Evolutionary conservation across 2,113 vertebrate genomes (phyloP), one percentile per base, ranked within the genome.

Genomic region (Odocoileus virginianus): DNA sequence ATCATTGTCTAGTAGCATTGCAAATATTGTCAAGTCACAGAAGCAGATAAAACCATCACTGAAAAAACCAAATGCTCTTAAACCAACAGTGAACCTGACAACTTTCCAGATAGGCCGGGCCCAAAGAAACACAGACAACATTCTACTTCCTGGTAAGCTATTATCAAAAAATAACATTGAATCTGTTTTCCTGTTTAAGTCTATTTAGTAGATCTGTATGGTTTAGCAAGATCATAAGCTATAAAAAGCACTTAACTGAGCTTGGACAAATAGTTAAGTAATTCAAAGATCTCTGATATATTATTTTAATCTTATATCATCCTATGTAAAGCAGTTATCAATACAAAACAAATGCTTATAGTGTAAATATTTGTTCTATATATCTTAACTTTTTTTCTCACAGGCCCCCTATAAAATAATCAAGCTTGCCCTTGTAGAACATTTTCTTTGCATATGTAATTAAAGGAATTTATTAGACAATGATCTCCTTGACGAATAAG

Each of bases 91-190:
- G 89, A 99, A 99, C 2, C 0, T 95, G 14, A 98, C 98, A 2
- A 27, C 96, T 50, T 85, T 67, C 71, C 84, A 98, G 71, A 87
- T 96, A 81, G 98, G 98, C 14, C 98, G 99, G 57, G 98, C 97
- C 52, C 99, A 99, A 94, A 98, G 99, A 84, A 99, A 99, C 79
- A 97, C 98, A 0, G 99, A 99, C 89, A 98, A 95, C 40, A 0
- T 96, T 74, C 74, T 97, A 93, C 97, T 98, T 98, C 93, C 98
- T 98, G 99, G 99, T 99, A 99, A 98, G 79, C 0, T 23, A 43
- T 92, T 81, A n/a, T 1, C 43, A 13, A 86, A 64, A 91, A 87
- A 21, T 55, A 87, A n/a, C 19, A 58, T 96, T 81, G 27, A 94
- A 74, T 60, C 7, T 96, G 8, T 82, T 55, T 76, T 83, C 95